Evolutionary conservation across 2,797 vertebrate species (phyloP).

Genomic region (Todus mexicanus): DNA sequence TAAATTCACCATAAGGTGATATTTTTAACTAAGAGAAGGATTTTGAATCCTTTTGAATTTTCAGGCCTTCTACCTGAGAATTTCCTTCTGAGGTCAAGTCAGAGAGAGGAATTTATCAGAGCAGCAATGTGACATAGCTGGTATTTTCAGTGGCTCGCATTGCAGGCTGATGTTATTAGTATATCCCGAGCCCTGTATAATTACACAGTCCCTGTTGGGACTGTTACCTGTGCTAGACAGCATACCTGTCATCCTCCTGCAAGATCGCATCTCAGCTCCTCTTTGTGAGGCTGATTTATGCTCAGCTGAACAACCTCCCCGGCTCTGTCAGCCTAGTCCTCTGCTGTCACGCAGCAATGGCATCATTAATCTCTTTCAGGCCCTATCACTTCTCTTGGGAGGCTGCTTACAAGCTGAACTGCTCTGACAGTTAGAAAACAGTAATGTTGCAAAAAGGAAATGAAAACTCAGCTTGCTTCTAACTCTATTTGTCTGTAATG

Average conservation of each 20-base stretch:
- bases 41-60: conserved; percentile 6
- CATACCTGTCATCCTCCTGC: accelerated
- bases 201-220: background rate
- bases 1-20: background rate
- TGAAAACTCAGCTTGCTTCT: background rate
- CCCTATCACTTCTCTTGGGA: background rate
- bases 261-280: background rate
- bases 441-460: background rate
- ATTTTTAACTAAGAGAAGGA: conserved; percentile 8
- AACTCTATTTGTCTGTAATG: background rate
- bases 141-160: background rate
- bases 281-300: background rate
- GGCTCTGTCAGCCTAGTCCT: background rate
- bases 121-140: background rate
- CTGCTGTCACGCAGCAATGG: background rate
- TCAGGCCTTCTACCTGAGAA: background rate
- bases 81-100: background rate
- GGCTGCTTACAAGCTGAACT: background rate
- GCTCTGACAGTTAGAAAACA: background rate
- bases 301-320: background rate
- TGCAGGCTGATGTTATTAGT: background rate
- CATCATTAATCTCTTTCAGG: background rate
- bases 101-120: background rate
- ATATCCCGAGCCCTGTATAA: background rate
- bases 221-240: background rate